Conservation (phyloP, 2,888 invertebrate genomes). For the Arge pagana region DNA sequence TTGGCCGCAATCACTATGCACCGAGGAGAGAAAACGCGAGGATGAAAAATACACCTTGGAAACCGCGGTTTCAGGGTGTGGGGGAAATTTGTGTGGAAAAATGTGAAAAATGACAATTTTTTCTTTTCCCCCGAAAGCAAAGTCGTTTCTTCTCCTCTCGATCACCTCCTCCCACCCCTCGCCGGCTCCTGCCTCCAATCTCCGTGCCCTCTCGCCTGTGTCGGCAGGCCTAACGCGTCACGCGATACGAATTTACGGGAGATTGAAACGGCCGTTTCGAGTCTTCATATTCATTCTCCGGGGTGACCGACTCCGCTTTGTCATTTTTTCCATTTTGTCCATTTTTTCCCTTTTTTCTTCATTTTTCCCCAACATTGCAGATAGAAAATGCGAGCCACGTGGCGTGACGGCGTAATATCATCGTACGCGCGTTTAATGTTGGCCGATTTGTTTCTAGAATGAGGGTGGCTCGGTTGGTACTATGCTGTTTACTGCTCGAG, state of each 20-base stretch:
- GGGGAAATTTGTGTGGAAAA: not conserved
- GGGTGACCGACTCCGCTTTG: not conserved
- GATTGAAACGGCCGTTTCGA: slow-evolving; percentile 14
- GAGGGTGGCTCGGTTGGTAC: slow-evolving; percentile 55
- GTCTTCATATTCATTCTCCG: not conserved
- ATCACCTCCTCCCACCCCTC: too few species aligned
- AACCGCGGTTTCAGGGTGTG: not conserved
- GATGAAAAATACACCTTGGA: too few species aligned
- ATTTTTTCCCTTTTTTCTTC: not conserved
- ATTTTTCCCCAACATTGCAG: slow-evolving; percentile 28
- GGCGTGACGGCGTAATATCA: slow-evolving; percentile 5
- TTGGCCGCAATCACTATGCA: too few species aligned
- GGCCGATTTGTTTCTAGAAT: slow-evolving; percentile 43
- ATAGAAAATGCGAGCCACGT: slow-evolving; percentile 12
- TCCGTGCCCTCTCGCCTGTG: not conserved
- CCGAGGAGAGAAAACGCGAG: too few species aligned
- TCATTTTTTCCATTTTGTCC: not conserved
- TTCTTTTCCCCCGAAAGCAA: slow-evolving; percentile 1
- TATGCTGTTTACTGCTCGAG: slow-evolving; percentile 54
- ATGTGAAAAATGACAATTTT: not conserved
- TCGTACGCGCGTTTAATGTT: slow-evolving; percentile 15
- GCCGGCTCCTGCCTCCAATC: not conserved
- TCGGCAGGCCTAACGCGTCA: not conserved
- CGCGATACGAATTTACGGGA: slow-evolving; percentile 14
- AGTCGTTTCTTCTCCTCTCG: too few species aligned